Evolutionary conservation across 2,797 vertebrate species (phyloP).

Genomic region (Sebastiscus albofasciatus): DNA sequence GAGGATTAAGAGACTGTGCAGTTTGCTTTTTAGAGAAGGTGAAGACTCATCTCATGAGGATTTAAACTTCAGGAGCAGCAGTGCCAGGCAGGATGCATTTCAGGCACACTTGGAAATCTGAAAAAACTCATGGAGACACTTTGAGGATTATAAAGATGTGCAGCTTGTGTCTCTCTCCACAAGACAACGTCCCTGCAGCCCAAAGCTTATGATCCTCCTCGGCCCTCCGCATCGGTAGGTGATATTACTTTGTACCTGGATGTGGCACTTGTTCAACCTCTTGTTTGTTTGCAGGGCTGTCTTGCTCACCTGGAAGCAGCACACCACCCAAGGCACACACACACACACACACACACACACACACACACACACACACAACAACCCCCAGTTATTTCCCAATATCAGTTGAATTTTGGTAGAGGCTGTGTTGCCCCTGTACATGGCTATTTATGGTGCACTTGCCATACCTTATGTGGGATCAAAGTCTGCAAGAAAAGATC

Average conservation of each 20-base stretch:
- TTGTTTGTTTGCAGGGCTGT: constrained; percentile 29
- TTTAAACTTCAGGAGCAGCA: constrained; percentile 67
- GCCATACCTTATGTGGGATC: neutral
- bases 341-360: neutral
- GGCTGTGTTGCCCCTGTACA: neutral
- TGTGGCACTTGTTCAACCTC: constrained; percentile 41
- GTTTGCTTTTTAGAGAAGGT: constrained; percentile 62
- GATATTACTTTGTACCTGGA: constrained; percentile 48
- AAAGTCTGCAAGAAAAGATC: neutral
- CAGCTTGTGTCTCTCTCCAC: constrained; percentile 37
- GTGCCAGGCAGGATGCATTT: constrained; percentile 63
- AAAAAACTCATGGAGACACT: constrained; percentile 68
- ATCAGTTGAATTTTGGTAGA: neutral
- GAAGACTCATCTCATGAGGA: constrained; percentile 68
- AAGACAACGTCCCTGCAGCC: constrained; percentile 30
- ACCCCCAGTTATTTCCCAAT: neutral
- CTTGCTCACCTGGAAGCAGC: neutral
- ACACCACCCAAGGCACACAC: neutral
- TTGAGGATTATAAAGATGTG: constrained; percentile 74
- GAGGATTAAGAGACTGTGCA: constrained; percentile 72
- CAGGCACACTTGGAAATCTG: constrained; percentile 65
- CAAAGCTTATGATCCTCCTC: constrained; percentile 43
- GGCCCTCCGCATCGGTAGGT: constrained; percentile 63
- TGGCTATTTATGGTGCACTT: neutral
- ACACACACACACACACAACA: neutral